Conservation (phyloP, 64 coral and sea anemone species). For the Montipora sp. region DNA sequence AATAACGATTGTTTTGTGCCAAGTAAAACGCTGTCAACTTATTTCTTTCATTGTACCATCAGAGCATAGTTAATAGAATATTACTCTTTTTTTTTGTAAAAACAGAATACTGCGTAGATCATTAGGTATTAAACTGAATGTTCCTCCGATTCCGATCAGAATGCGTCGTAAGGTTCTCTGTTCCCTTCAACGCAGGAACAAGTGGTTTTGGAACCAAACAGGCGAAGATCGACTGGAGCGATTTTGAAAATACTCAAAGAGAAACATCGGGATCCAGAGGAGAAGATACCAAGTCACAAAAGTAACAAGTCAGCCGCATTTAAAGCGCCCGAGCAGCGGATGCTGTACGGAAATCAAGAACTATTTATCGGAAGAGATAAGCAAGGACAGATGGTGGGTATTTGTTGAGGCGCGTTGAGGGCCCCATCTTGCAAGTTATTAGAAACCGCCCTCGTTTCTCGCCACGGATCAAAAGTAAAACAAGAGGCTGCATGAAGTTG, state of each 20-base stretch:
- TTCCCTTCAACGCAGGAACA: neutral
- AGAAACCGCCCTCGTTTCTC: too few species aligned
- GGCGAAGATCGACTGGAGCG: constrained; percentile 27
- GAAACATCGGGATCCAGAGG: neutral
- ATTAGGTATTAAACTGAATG: too few species aligned
- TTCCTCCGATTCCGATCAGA: too few species aligned
- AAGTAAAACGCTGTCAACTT: too few species aligned
- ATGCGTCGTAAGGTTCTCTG: neutral
- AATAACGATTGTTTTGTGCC: too few species aligned
- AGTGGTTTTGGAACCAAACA: neutral
- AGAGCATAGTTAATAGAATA: too few species aligned
- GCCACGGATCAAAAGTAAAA: neutral
- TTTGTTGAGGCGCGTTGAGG: neutral
- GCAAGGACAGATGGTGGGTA: neutral
- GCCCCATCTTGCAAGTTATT: neutral
- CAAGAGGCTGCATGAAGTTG: too few species aligned
- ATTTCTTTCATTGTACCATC: too few species aligned
- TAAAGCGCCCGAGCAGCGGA: neutral
- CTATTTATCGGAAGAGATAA: constrained; percentile 4
- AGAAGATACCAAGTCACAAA: neutral
- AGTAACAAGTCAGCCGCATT: neutral
- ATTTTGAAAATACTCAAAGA: constrained; percentile 25
- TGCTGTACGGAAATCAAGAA: constrained; percentile 27
- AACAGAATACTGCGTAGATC: too few species aligned
- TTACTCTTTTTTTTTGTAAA: too few species aligned